phyloP scores from a whole-genome alignment of 2,797 vertebrate species.

The Ceryle rudis region DNA sequence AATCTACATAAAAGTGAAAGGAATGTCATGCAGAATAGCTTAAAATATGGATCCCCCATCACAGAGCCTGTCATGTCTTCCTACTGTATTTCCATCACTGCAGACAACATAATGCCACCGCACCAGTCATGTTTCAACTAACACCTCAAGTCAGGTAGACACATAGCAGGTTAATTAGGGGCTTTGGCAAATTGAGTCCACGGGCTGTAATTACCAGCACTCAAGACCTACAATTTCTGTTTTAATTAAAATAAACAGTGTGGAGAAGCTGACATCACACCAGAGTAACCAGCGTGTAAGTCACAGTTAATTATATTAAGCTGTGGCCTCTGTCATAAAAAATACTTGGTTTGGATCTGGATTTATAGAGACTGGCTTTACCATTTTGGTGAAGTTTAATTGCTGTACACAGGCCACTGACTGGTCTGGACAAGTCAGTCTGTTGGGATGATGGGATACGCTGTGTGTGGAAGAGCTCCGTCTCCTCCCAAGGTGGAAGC shows the following conservation, averaged over 20 bases:
- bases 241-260: conserved; percentile 88
- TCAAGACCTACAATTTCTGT: conserved; percentile 85
- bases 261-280: conserved; percentile 83
- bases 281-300: conserved; percentile 78
- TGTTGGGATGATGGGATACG: not conserved
- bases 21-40: conserved; percentile 29
- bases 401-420: conserved; percentile 49
- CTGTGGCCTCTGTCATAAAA: conserved; percentile 71
- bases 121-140: conserved; percentile 80
- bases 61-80: conserved; percentile 51
- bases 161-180: conserved; percentile 85
- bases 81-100: conserved; percentile 66
- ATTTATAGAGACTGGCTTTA: conserved; percentile 47
- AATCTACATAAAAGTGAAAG: conserved; percentile 35
- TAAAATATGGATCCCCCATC: conserved; percentile 27
- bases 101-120: conserved; percentile 69
- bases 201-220: conserved; percentile 82
- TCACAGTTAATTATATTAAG: conserved; percentile 82
- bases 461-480: not conserved
- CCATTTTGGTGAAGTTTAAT: conserved; percentile 69
- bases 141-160: conserved; percentile 83
- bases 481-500: conserved; percentile 15
- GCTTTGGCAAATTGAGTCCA: conserved; percentile 82
- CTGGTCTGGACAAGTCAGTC: conserved; percentile 60
- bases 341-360: conserved; percentile 55